phyloP scores from a whole-genome alignment of 2,113 vertebrate species.

The Gymnocephalus cernua region DNA sequence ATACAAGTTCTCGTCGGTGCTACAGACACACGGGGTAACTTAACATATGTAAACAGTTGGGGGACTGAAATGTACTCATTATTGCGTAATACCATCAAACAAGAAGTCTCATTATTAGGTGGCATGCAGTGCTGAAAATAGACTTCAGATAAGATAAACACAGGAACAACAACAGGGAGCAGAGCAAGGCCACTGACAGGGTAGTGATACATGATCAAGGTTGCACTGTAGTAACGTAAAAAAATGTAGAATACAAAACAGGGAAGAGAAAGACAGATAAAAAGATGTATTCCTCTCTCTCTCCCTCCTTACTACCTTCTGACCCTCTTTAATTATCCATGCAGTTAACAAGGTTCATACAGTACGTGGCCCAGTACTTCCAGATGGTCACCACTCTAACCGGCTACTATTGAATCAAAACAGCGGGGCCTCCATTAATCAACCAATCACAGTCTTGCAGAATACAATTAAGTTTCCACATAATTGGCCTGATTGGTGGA shows the following conservation, averaged over 20 bases:
- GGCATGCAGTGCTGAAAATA: constrained; percentile 16
- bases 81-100: constrained; percentile 18
- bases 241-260: constrained; percentile 8
- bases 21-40: constrained; percentile 48
- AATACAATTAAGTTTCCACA: constrained; percentile 62
- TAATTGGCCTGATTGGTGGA: constrained; percentile 78
- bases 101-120: constrained; percentile 25
- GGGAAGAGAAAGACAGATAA: background rate
- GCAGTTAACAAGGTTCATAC: constrained; percentile 42
- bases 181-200: constrained; percentile 8
- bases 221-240: background rate
- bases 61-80: constrained; percentile 21
- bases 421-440: constrained; percentile 57
- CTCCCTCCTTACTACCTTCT: constrained; percentile 1
- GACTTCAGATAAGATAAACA: constrained; percentile 19
- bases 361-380: constrained; percentile 29
- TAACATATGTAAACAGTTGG: constrained; percentile 56
- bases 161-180: background rate
- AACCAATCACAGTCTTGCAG: constrained; percentile 60
- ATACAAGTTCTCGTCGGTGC: constrained; percentile 37
- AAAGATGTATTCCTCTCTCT: background rate
- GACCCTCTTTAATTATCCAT: constrained; percentile 49
- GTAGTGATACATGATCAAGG: background rate
- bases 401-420: constrained; percentile 62
- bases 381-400: constrained; percentile 66